phyloP scores from a whole-genome alignment of 2,888 invertebrate species.

The Drosophila monieri region DNA sequence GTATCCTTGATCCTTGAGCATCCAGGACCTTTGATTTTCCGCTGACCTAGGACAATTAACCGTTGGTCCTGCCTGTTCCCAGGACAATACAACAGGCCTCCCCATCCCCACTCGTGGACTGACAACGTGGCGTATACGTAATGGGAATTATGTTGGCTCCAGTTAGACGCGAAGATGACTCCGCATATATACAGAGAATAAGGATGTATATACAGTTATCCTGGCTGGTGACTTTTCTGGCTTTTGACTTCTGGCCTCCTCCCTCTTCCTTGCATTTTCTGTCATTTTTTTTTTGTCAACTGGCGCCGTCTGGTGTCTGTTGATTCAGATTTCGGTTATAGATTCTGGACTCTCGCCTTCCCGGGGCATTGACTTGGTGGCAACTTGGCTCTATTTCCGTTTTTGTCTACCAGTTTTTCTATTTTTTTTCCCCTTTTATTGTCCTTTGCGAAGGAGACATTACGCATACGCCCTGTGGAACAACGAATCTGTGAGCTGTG shows the following conservation, averaged over 20 bases:
- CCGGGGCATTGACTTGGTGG: slow-evolving; percentile 64
- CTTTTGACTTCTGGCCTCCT: neutral
- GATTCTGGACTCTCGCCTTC: slow-evolving; percentile 32
- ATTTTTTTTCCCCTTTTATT: neutral
- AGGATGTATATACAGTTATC: neutral
- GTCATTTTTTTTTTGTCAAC: slow-evolving; percentile 7
- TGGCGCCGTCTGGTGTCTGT: slow-evolving; percentile 46
- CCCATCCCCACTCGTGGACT: too few species aligned
- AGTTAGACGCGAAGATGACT: slow-evolving; percentile 75
- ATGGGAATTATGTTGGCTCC: slow-evolving; percentile 71
- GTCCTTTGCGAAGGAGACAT: slow-evolving; percentile 32
- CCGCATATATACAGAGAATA: slow-evolving; percentile 55
- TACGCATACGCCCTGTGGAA: slow-evolving; percentile 63
- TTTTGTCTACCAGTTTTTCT: slow-evolving; percentile 30
- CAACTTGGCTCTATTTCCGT: slow-evolving; percentile 41
- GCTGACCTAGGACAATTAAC: slow-evolving; percentile 27
- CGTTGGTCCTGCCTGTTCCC: neutral
- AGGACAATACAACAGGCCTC: neutral
- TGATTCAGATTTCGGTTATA: slow-evolving; percentile 45
- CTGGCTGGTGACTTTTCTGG: neutral
- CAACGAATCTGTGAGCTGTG: slow-evolving; percentile 9
- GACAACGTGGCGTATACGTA: slow-evolving; percentile 35
- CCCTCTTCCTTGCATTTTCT: too few species aligned
- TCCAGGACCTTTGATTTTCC: slow-evolving; percentile 18
- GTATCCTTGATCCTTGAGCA: slow-evolving; percentile 6